Evolutionary conservation across 2,797 vertebrate genomes (phyloP).

Genomic region (Decapterus maruadsi): DNA sequence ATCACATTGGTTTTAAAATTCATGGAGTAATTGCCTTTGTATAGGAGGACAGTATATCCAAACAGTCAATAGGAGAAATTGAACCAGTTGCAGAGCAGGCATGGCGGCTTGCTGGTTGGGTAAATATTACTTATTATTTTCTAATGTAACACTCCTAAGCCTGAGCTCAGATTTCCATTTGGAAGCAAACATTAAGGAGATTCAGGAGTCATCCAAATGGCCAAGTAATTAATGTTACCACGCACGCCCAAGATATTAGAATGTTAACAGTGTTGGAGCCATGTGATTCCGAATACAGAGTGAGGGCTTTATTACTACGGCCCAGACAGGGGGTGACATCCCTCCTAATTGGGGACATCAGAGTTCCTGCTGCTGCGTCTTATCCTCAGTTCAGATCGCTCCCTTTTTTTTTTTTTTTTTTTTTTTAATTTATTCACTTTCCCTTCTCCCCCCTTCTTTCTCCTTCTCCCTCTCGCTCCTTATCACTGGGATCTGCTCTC

Average conservation of each 20-base stretch:
- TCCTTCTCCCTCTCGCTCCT: conserved; percentile 87
- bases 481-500: conserved; percentile 97
- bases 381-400: conserved; percentile 93
- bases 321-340: conserved; percentile 98
- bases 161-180: conserved; percentile 95
- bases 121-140: conserved; percentile 97
- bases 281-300: conserved; percentile 99
- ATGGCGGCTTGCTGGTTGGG: conserved; percentile 91
- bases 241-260: conserved; percentile 99
- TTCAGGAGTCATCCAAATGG: conserved; percentile 96
- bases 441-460: conserved; percentile 58
- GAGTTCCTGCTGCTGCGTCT: conserved; percentile 98
- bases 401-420: conserved; percentile 78
- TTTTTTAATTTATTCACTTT: conserved; percentile 96
- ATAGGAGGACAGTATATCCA: conserved; percentile 87
- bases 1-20: conserved; percentile 89
- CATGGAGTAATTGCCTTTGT: conserved; percentile 89
- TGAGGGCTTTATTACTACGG: conserved; percentile 99
- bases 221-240: conserved; percentile 99
- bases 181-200: conserved; percentile 96
- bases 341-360: conserved; percentile 99
- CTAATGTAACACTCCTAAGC: conserved; percentile 93
- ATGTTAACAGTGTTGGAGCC: conserved; percentile 99
- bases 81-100: conserved; percentile 86
- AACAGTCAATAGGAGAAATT: conserved; percentile 91